A percentile compares a stretch with the other conserved stretches of the same genome.
Evolutionary conservation across 2,888 invertebrate genomes (phyloP).

Genomic region (Sicus ferrugineus): DNA sequence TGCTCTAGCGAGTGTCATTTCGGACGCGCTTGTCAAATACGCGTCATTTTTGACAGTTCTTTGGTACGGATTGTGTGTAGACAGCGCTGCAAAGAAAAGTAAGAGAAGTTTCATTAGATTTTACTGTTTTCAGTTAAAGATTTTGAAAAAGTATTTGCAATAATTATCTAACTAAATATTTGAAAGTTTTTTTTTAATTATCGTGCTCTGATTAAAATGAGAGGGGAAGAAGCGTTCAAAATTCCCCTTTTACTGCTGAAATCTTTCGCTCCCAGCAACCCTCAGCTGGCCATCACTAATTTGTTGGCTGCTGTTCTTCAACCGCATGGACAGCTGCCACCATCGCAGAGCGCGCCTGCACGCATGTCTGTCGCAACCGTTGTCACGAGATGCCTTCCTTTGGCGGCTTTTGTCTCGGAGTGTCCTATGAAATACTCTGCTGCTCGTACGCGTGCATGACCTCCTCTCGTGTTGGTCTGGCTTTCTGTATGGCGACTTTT

Average conservation of each 20-base stretch:
- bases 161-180: background rate
- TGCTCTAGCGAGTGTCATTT: background rate
- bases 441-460: background rate
- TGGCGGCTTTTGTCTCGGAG: background rate
- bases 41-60: slow-evolving; percentile 38
- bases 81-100: slow-evolving; percentile 1
- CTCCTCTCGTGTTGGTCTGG: no score
- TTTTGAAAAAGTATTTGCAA: background rate
- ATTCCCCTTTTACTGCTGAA: no score
- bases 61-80: background rate
- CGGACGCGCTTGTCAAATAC: slow-evolving; percentile 51
- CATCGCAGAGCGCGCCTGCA: background rate
- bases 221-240: no score
- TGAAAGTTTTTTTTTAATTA: background rate
- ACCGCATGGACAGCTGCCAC: background rate
- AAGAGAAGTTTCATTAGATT: background rate
- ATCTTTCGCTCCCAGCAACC: background rate
- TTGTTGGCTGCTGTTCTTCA: background rate
- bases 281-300: slow-evolving; percentile 34
- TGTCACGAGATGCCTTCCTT: background rate
- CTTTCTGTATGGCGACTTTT: background rate
- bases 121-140: background rate
- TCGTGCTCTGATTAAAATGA: background rate
- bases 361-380: background rate
- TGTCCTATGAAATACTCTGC: background rate